Base-by-base conservation (phyloP, 2,888 invertebrate genomes). In the Nebria brevicollis region DNA sequence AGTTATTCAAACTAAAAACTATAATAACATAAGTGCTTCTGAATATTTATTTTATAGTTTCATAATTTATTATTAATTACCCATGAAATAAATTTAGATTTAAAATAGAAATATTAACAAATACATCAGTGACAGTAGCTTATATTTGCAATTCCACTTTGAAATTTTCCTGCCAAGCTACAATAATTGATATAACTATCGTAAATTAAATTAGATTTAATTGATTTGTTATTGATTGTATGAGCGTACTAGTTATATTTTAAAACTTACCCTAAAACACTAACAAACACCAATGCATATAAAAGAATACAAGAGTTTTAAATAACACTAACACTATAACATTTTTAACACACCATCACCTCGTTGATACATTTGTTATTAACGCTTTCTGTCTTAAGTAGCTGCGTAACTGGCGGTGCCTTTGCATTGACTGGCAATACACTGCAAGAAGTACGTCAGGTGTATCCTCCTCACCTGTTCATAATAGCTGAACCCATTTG, bases 381-480 rank as follows among this genome's bases (percentile, higher is more conserved):
- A 54, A 54, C 54, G 4, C 54, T 54, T 54, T 54, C 54, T 54
- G 54, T 54, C 54, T 54, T 13, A 34, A 54, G 54, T 54, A 54
- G 54, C 54, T 26, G 26, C 13, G 70, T 34, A 70, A 70, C 70
- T 70, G 25, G 25, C 70, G 25, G 70, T 34, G 70, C 25, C 70
- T 70, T 34, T 25, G 70, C 34, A 34, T 70, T 70, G 70, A 70
- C 70, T 70, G 70, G 70, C 70, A 11, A 34, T 70, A 25, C 25
- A 15, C 15, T 25, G 26, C 26, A 34, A 26, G 34, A 25, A 25
- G 70, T 20, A 20, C 34, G 70, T 70, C 70, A 70, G 13, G 20
- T 70, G 70, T 70, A 70, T 70, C 70, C 70, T 70, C 70, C 70
- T 70, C 70, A 70, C 70, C 70, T 70, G 70, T 70, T 70, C 34